Evolutionary conservation across 2,797 vertebrate species (phyloP), one percentile per base, ranked within the genome.

Genomic region (Mycteria americana): DNA sequence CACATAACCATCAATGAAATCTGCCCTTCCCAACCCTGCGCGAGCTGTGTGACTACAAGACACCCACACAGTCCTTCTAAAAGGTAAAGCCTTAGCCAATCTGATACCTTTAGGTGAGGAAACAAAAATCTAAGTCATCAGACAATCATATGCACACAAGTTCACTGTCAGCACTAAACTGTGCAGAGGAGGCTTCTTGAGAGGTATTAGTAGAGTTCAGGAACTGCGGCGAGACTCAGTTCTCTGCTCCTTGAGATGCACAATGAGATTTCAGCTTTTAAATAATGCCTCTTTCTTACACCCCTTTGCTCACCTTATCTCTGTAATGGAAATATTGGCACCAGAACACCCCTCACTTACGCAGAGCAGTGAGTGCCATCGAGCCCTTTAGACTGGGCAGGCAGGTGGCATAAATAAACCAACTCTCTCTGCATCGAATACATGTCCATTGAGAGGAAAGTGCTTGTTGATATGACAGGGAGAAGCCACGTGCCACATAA

Each of bases 251-350:
- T 62, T 70, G 69, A 51, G 45, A 87, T 24, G 75, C 78, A n/a
- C 0, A 0, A 13, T 4, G 73, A 89, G 85, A 23, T 39, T 43
- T 69, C 65, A 75, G 85, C 69, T 72, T 80, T 77, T 57, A 80
- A 78, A 76, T 30, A n/a, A 82, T 5, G 48, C 28, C 85, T 33
- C 53, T 5, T 83, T 22, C 70, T 62, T 27, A 46, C 35, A 37
- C n/a, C 59, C 73, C 88, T 92, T 24, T 63, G 79, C 88, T 83
- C 94, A 93, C 79, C 91, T 92, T 81, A 68, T 88, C 91, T 75
- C 72, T 39, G 2, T 92, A 95, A 95, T 89, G 95, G 91, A 79
- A 89, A 56, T 51, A 28, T 0, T 94, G 93, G 95, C 95, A 93
- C 53, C 6, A 10, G 17, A 75, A 51, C 78, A 60, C 22, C 46